phyloP scores from a whole-genome alignment of 2,113 vertebrate species.

The Oreochromis aureus region DNA sequence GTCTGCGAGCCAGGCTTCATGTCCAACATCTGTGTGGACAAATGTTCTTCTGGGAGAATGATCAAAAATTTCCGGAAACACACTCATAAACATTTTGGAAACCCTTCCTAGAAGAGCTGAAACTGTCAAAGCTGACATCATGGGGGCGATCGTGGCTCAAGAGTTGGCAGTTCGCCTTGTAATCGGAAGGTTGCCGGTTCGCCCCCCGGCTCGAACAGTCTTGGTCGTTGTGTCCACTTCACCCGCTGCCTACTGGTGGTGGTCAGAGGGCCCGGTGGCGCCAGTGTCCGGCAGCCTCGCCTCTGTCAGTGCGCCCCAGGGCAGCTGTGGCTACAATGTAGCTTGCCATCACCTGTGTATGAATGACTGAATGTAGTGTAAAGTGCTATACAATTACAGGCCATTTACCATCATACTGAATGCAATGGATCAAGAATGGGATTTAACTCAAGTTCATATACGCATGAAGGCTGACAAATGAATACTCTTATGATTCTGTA shows the following conservation, averaged over 20 bases:
- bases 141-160: not conserved
- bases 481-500: not conserved
- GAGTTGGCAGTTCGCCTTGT: not conserved
- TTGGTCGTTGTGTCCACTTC: not conserved
- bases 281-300: not conserved
- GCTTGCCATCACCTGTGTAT: too few relatives aligned
- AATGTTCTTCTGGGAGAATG: not conserved
- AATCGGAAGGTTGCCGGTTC: not conserved
- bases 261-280: too few relatives aligned
- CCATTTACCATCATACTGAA: not conserved
- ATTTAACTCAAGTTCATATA: not conserved
- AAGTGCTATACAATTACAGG: too few relatives aligned
- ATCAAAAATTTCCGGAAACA: not conserved
- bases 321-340: rapidly evolving
- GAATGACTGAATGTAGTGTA: too few relatives aligned
- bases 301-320: not conserved
- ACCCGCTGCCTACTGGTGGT: not conserved
- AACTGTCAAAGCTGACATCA: not conserved
- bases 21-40: too few relatives aligned
- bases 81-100: not conserved
- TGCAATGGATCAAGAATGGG: not conserved
- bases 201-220: not conserved
- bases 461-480: rapidly evolving
- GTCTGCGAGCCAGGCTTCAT: too few relatives aligned
- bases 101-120: not conserved